These are phyloP conservation scores for Helicolenus hilgendorfi DNA, from an alignment of 2,797 vertebrate genomes.

Conservation along the genomic window DNA sequence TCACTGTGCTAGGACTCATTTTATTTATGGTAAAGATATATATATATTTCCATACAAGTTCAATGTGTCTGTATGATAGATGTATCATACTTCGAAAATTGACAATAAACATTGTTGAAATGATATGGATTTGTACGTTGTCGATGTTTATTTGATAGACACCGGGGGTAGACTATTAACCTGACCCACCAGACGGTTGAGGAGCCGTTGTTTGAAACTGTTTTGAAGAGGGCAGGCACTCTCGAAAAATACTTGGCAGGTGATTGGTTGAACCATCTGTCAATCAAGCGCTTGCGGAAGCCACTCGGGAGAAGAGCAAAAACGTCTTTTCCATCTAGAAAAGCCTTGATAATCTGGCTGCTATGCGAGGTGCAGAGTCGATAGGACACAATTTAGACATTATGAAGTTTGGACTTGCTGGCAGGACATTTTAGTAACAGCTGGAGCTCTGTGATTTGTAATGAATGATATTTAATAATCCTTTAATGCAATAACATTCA, in stretches of 20 bases:
- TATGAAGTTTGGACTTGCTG: too few relatives aligned
- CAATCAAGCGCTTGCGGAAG: too few relatives aligned
- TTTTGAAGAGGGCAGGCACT: not conserved
- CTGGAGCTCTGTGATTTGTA: too few relatives aligned
- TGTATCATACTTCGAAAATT: not conserved
- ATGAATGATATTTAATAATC: too few relatives aligned
- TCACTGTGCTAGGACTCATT: not conserved
- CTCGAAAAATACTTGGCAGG: not conserved
- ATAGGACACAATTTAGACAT: not conserved
- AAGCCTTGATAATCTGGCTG: not conserved
- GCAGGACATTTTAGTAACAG: too few relatives aligned
- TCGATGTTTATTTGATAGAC: not conserved
- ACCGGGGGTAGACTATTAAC: not conserved
- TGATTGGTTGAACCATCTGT: not conserved
- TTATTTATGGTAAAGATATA: not conserved
- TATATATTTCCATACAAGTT: too few relatives aligned
- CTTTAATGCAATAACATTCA: too few relatives aligned
- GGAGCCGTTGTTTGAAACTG: not conserved
- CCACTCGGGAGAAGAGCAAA: not conserved
- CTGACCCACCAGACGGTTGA: not conserved
- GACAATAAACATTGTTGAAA: not conserved
- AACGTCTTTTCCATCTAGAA: not conserved
- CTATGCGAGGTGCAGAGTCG: not conserved
- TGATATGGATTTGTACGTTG: not conserved
- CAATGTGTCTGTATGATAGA: not conserved